phyloP scores from a whole-genome alignment of 2,113 vertebrate species.

The Rafetus swinhoei region DNA sequence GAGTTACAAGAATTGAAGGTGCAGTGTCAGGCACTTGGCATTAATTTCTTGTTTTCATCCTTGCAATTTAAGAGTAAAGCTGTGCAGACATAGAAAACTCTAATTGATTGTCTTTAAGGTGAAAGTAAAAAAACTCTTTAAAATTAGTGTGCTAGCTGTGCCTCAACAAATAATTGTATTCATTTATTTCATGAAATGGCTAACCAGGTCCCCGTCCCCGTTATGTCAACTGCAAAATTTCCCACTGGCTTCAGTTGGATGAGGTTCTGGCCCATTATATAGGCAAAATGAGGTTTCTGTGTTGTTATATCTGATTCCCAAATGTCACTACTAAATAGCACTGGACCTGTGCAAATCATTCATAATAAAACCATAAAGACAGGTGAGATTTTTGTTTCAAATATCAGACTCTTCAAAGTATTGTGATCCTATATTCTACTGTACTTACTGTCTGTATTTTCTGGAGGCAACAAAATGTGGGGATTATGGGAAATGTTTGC shows the following conservation, averaged over 20 bases:
- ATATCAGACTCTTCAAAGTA: not conserved
- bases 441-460: not conserved
- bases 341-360: not conserved
- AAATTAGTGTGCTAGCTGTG: not conserved
- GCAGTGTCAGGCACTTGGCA: not conserved
- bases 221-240: not conserved
- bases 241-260: not conserved
- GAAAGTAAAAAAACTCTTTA: conserved; percentile 37
- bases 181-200: not conserved
- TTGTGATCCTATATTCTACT: not conserved
- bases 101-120: not conserved
- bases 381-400: not conserved
- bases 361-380: not conserved
- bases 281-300: not conserved
- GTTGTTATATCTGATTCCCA: not conserved
- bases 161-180: not conserved
- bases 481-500: not conserved
- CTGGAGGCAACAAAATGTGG: not conserved
- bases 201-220: not conserved
- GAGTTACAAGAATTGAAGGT: not conserved
- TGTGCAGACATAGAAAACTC: conserved; percentile 18
- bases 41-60: conserved; percentile 17
- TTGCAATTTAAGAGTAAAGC: conserved; percentile 7
- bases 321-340: not conserved
- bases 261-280: not conserved